Evolutionary conservation across 2,797 vertebrate genomes (phyloP), one percentile per base, ranked within the genome.

Genomic region (Alca torda): DNA sequence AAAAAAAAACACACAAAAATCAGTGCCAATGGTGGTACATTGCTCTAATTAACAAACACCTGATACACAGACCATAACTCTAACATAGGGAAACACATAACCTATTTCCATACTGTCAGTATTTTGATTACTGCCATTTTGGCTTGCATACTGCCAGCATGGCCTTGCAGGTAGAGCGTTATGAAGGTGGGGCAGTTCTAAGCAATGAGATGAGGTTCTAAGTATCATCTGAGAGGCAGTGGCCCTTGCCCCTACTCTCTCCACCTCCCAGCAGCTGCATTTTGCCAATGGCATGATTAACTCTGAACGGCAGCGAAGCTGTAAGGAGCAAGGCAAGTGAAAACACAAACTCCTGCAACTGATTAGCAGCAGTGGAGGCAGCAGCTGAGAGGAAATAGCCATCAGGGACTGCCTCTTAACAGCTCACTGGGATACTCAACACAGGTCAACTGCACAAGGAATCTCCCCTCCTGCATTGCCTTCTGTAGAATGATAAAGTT

Each of bases 81-180:
- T 37, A 30, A 51, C 0, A 1, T 1, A 75, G 43, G 39, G 65
- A 54, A 70, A 51, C 14, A 31, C 11, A 0, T 3, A 28, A 37
- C 2, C 8, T 69, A 7, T 23, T 78, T 75, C 17, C 20, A 50
- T 26, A 23, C 3, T 0, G 3, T 17, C 31, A 45, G 9, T 33
- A 43, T 31, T 72, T 48, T 11, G 41, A 45, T 45, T 35, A 20
- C 35, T 31, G 31, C 23, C 6, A 1, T 50, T 78, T 24, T 4
- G 51, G 33, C n/a, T 74, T 0, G 0, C 43, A 31, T 12, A 4
- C 8, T 26, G 57, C 57, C 41, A 64, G 45, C 24, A 43, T 18
- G 2, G 35, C 21, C 7, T 51, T 0, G 0, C 7, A n/a, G 31
- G 26, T 10, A 43, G 25, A 30, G 30, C 1, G 1, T 28, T 53